A percentile compares a stretch with the other conserved stretches of the same genome.
Conservation (phyloP, 2,888 invertebrate genomes). For the Euclidia mi region DNA sequence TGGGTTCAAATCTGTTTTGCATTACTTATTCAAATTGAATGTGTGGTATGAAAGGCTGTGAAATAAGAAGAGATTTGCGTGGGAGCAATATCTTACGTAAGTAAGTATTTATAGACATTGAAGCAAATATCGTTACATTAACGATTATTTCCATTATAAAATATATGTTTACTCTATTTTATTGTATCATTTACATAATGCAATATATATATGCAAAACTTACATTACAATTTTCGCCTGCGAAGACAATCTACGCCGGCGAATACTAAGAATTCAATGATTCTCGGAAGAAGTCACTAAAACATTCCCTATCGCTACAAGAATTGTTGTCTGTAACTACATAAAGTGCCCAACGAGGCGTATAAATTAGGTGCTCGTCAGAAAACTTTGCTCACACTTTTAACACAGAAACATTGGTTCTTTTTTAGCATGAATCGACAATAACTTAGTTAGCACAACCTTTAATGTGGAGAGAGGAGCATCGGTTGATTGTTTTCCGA, state of each 20-base stretch:
- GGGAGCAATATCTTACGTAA: neutral
- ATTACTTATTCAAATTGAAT: slow-evolving; percentile 13
- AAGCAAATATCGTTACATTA: no score
- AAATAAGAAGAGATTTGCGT: no score
- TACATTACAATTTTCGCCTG: no score
- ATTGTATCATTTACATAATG: no score
- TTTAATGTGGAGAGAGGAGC: slow-evolving; percentile 73
- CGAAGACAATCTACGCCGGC: no score
- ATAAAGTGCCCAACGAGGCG: slow-evolving; percentile 23
- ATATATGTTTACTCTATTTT: no score
- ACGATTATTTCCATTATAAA: no score
- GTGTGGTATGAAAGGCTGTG: no score
- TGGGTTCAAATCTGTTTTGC: slow-evolving; percentile 26
- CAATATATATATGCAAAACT: no score
- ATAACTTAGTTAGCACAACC: slow-evolving; percentile 70
- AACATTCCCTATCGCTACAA: slow-evolving; percentile 3
- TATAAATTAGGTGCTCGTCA: slow-evolving; percentile 37
- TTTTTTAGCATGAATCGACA: slow-evolving; percentile 62
- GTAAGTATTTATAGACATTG: no score
- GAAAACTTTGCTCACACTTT: slow-evolving; percentile 35
- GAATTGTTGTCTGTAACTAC: slow-evolving; percentile 17
- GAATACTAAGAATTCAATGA: no score
- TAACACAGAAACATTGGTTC: slow-evolving; percentile 33
- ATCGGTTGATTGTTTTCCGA: slow-evolving; percentile 84
- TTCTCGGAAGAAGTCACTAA: no score